Evolutionary conservation across 92 coral and sea anemone species (phyloP).

Genomic region (Paramuricea clavata): DNA sequence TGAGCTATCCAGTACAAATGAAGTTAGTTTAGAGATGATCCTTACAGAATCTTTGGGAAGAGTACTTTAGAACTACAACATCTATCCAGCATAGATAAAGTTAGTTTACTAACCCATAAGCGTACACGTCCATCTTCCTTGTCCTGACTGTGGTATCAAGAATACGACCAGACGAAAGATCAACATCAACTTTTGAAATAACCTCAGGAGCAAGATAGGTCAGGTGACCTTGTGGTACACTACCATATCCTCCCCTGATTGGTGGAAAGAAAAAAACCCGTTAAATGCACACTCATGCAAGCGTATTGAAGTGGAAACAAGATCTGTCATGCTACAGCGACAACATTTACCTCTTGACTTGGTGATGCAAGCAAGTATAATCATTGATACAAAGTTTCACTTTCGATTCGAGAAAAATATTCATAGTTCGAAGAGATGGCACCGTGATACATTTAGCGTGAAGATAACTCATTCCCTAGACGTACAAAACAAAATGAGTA

Average conservation of each 20-base stretch:
- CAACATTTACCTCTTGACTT: slow-evolving; percentile 79
- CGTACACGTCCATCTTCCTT: slow-evolving; percentile 87
- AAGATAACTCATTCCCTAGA: slow-evolving; percentile 94
- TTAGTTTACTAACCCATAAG: slow-evolving; percentile 76
- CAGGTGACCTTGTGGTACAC: slow-evolving; percentile 95
- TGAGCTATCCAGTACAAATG: too few relatives aligned
- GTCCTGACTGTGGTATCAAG: slow-evolving; percentile 69
- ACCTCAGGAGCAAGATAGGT: slow-evolving; percentile 95
- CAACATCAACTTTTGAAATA: slow-evolving; percentile 83
- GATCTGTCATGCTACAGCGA: not conserved
- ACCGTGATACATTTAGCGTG: slow-evolving; percentile 99
- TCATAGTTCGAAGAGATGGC: slow-evolving; percentile 93
- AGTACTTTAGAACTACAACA: not conserved
- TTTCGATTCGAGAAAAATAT: slow-evolving; percentile 94
- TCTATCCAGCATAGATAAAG: not conserved
- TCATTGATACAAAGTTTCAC: slow-evolving; percentile 96
- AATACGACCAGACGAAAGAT: slow-evolving; percentile 61
- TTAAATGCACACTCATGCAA: not conserved
- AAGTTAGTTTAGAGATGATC: too few relatives aligned
- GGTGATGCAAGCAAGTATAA: slow-evolving; percentile 79
- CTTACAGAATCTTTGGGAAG: not conserved
- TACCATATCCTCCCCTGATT: slow-evolving; percentile 89
- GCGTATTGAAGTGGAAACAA: too few relatives aligned
- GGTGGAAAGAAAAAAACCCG: not conserved
- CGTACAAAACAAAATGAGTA: not conserved